A percentile compares a stretch with the other conserved stretches of the same genome.
These are phyloP conservation scores for Drosophila kikkawai DNA, from an alignment of 1,140 invertebrate species.

Conservation along the genomic window DNA sequence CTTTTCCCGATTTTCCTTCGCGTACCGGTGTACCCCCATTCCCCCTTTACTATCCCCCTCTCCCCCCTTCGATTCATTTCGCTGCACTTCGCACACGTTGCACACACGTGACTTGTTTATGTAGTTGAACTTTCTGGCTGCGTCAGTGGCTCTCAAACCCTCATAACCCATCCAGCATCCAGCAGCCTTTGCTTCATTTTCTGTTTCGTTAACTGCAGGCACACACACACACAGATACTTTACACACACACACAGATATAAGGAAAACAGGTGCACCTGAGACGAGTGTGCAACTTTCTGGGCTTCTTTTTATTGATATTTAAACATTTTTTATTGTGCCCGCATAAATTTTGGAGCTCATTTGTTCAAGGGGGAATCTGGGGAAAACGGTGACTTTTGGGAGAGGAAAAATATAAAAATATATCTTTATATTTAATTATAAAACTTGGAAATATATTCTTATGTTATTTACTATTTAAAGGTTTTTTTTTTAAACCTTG, in stretches of 20 bases:
- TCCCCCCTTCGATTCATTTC: slow-evolving; percentile 53
- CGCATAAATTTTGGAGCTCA: slow-evolving; percentile 70
- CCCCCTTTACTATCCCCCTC: slow-evolving; percentile 2
- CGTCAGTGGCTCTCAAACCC: slow-evolving; percentile 40
- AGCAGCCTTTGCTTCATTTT: slow-evolving; percentile 65
- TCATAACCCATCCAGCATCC: slow-evolving; percentile 45
- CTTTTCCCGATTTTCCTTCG: slow-evolving; percentile 26
- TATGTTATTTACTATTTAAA: background rate
- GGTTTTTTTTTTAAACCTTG: background rate
- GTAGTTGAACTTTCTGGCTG: slow-evolving; percentile 72
- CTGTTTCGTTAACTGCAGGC: slow-evolving; percentile 74
- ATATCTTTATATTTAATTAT: background rate
- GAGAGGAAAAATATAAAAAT: background rate
- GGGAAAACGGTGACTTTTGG: background rate
- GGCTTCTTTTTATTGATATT: slow-evolving; percentile 77
- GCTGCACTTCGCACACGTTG: slow-evolving; percentile 80
- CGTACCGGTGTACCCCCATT: background rate
- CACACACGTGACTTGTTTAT: slow-evolving; percentile 83
- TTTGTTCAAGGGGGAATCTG: slow-evolving; percentile 31
- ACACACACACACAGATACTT: slow-evolving; percentile 20
- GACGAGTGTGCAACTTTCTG: slow-evolving; percentile 19
- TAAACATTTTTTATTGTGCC: slow-evolving; percentile 72
- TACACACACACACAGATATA: slow-evolving; percentile 14
- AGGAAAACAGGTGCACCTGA: slow-evolving; percentile 16
- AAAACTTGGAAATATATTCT: background rate